Percentiles rank a stretch among this genome's conserved stretches.
Evolutionary conservation across 2,797 vertebrate genomes (phyloP).

Genomic region (Menidia menidia): DNA sequence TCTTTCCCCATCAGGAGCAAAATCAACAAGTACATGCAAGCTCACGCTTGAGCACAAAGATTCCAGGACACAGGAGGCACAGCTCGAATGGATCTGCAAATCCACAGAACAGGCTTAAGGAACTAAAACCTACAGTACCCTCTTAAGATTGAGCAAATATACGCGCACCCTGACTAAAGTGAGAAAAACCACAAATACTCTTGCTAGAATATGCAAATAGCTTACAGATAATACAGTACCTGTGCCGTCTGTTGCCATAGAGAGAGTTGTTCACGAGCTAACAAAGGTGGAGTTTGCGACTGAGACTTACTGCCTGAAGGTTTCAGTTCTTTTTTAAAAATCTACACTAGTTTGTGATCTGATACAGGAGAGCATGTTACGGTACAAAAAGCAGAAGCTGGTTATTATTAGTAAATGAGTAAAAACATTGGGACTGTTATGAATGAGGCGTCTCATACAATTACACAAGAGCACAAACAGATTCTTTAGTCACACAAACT

Average conservation of each 20-base stretch:
- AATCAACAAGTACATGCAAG: constrained; percentile 2
- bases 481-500: neutral
- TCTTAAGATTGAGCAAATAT: neutral
- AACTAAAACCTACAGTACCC: constrained; percentile 5
- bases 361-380: neutral
- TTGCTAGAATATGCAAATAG: neutral
- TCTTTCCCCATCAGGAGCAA: neutral
- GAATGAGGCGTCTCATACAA: neutral
- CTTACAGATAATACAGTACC: constrained; percentile 49
- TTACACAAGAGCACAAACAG: neutral
- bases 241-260: constrained; percentile 70
- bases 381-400: neutral
- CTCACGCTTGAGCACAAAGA: neutral
- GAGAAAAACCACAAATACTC: neutral
- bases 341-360: neutral
- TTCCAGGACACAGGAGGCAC: constrained; percentile 2
- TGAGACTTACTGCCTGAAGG: constrained; percentile 40
- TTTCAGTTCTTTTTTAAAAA: constrained; percentile 80
- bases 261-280: constrained; percentile 42
- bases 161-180: neutral
- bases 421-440: neutral
- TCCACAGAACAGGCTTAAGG: neutral
- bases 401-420: fast-evolving
- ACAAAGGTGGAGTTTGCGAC: constrained; percentile 20
- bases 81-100: neutral